Base-by-base conservation (phyloP, 2,888 invertebrate genomes). In the Sacculina carcini region DNA sequence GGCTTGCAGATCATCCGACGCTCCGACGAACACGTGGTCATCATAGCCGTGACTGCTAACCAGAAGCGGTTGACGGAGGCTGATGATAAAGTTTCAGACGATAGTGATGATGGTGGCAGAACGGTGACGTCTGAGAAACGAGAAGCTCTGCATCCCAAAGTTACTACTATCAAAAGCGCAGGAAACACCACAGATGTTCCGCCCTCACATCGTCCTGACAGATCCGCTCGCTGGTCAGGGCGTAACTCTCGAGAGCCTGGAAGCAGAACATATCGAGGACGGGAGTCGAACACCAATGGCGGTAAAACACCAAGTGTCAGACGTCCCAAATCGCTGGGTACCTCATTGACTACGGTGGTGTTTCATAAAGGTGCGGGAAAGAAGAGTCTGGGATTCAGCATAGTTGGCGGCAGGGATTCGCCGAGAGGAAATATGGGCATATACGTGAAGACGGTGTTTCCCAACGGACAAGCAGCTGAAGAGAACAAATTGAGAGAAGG, bases 321-420 rank as follows among this genome's bases (percentile, higher is more conserved):
- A 19, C 32, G 64, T 42, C 64, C 64, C 23, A 62, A 63, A 56
- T 63, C 64, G 2, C 58, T 64, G 48, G 50, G 50, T 12, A 61
- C 62, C 5, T 61, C 64, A 12, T 56, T 65, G 48, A 63, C 63
- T 55, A 65, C 66, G 10, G 71, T 76, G 12, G 73, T 75, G 52
- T 82, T 82, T 64, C 77, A 78, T 67, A 86, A 86, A 66, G 85
- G 85, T 28, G 73, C 73, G 5, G 80, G 83, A 28, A 77, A 79
- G 60, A 85, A 83, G 65, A 83, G 84, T 51, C 71, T 86, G 49
- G 86, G 86, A 34, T 86, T 87, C 64, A 85, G 84, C 63, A 83
- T 86, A 59, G 86, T 86, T 29, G 87, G 86, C 50, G 87, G 86
- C 46, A 74, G 77, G 48, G 86, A 86, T 66, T 83, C 84, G 3